Base-by-base conservation (phyloP, 1,140 invertebrate genomes). In the Drosophila suzukii region DNA sequence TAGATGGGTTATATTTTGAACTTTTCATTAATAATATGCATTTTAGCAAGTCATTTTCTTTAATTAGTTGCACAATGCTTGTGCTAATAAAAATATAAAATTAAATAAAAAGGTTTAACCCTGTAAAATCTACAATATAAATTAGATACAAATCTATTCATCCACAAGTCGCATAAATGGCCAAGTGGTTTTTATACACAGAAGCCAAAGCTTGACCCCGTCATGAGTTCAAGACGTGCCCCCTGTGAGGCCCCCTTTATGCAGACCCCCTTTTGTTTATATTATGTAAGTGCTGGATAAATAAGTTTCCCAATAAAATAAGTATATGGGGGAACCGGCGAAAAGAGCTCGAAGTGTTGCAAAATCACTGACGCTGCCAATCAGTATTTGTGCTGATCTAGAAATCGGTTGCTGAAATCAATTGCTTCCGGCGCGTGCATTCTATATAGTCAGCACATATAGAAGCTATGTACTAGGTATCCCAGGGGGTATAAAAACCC, bases 391-490 rank as follows among this genome's bases (percentile, higher is more conserved):
- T 61, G 61, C 61, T 65, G 56, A 63, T 63, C 38, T 3, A 36
- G 51, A 27, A 39, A 39, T n/a, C 59, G 34, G 15, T 13, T 32
- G 59, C 51, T 55, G 20, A n/a, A 46, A 46, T 61, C 61, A 61
- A 65, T 65, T 30, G 61, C 61, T 67, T 67, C 61, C 66, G 72
- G 62, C 81, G 79, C 68, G 81, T 84, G 81, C 41, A 24, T 3
- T 39, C 1, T 34, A 34, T 1, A 38, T 34, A 12, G n/a, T 46
- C 15, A 17, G 17, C 15, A 46, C 10, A 46, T 20, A 20, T 15
- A 39, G 2, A 12, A 10, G 11, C 36, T 38, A 38, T 39, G 24
- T 20, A 51, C 43, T 67, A 12, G 17, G 17, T 20, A 27, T 24
- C 32, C 11, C 7, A 20, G 17, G 12, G 34, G 59, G 63, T 81